These are phyloP conservation scores for Apeltes quadracus DNA, from an alignment of 2,113 vertebrate genomes.

Conservation along the genomic window DNA sequence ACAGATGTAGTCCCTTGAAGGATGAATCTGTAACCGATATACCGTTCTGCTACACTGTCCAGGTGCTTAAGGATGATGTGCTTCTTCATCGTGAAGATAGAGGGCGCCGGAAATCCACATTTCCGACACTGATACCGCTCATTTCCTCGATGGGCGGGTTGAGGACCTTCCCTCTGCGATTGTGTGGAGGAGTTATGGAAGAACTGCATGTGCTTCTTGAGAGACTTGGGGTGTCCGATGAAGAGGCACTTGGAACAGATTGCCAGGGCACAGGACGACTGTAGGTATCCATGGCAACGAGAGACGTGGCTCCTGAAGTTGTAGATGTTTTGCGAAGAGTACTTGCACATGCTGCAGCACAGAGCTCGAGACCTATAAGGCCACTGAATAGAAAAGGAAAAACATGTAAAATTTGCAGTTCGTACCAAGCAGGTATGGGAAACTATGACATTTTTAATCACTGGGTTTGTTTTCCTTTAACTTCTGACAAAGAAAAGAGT, in stretches of 20 bases:
- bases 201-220: constrained; percentile 75
- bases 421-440: background rate
- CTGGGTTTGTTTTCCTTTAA: background rate
- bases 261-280: constrained; percentile 62
- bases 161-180: background rate
- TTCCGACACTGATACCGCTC: constrained; percentile 76
- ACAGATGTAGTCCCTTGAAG: constrained; percentile 14
- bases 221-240: constrained; percentile 65
- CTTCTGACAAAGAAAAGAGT: background rate
- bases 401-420: background rate
- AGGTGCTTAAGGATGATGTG: constrained; percentile 81
- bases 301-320: constrained; percentile 75
- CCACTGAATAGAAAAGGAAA: constrained; percentile 66
- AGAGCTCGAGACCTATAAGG: constrained; percentile 74
- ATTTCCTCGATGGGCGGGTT: constrained; percentile 33
- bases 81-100: constrained; percentile 78
- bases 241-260: constrained; percentile 76
- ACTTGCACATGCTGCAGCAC: constrained; percentile 80
- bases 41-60: constrained; percentile 67
- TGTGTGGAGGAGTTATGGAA: constrained; percentile 62
- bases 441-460: background rate
- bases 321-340: constrained; percentile 75
- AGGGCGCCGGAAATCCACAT: constrained; percentile 71
- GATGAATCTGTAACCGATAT: constrained; percentile 71
- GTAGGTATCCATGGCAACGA: constrained; percentile 73